Evolutionary conservation across 2,888 invertebrate genomes (phyloP).

Genomic region (Tuta absoluta): DNA sequence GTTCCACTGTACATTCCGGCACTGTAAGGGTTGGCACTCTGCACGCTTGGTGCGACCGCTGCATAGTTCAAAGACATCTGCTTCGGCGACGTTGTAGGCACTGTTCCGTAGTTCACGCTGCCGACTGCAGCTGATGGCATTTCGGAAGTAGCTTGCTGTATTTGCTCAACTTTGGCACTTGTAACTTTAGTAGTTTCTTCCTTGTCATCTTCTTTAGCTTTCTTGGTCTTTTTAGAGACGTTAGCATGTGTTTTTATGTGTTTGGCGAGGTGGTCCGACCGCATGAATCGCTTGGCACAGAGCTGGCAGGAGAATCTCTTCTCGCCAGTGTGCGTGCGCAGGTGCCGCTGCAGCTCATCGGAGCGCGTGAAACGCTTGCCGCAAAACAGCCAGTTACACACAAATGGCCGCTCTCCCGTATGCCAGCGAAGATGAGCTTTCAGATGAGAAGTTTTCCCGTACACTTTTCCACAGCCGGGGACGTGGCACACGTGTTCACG

Average conservation of each 20-base stretch:
- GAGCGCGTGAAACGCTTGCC: conserved; percentile 95
- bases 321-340: conserved; percentile 94
- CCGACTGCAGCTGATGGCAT: conserved; percentile 46
- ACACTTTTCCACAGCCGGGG: conserved; percentile 92
- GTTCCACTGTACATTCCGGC: conserved; percentile 52
- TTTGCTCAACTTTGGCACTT: conserved; percentile 49
- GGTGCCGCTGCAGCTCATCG: conserved; percentile 94
- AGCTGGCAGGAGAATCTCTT: conserved; percentile 92
- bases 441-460: conserved; percentile 96
- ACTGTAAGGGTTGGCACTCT: conserved; percentile 51
- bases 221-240: conserved; percentile 76
- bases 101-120: conserved; percentile 64
- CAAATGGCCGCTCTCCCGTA: conserved; percentile 94
- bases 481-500: conserved; percentile 93
- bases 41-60: conserved; percentile 55
- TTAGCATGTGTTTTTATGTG: conserved; percentile 94
- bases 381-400: conserved; percentile 94
- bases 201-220: conserved; percentile 68
- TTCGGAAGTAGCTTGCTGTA: conserved; percentile 28
- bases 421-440: conserved; percentile 97
- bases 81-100: conserved; percentile 52
- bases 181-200: conserved; percentile 55
- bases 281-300: conserved; percentile 95
- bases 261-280: conserved; percentile 96
- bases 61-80: conserved; percentile 62